Conservation (phyloP, 2,797 vertebrate genomes). For the Silurus aristotelis region DNA sequence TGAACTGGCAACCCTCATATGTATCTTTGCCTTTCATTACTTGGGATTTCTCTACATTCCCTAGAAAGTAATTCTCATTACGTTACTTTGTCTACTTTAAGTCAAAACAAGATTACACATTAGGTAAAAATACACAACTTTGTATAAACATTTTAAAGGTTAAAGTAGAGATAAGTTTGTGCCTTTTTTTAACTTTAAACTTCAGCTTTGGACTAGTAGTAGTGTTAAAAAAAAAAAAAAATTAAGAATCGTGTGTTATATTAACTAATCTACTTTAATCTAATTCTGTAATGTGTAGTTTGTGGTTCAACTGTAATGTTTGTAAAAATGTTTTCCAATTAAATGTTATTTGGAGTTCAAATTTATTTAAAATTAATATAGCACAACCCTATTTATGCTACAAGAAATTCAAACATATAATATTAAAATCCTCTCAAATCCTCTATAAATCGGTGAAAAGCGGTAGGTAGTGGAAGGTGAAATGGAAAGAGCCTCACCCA, state of each 20-base stretch:
- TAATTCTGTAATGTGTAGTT: background rate
- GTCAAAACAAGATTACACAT: background rate
- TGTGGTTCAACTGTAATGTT: background rate
- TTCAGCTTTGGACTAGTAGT: background rate
- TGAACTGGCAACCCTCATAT: background rate
- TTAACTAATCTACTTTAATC: background rate
- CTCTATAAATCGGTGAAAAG: background rate
- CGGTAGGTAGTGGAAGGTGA: background rate
- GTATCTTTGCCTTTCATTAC: background rate
- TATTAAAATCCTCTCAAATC: slow-evolving; percentile 1
- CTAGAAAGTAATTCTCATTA: no score
- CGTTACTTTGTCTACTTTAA: background rate
- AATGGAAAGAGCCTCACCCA: slow-evolving; percentile 76
- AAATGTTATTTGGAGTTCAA: background rate
- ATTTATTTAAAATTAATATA: background rate
- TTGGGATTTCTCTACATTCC: background rate
- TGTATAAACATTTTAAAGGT: background rate
- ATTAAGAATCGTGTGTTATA: background rate
- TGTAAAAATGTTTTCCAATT: background rate
- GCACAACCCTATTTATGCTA: background rate
- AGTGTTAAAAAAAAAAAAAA: background rate
- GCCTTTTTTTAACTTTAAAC: background rate
- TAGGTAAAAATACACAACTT: background rate
- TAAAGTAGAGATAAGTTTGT: background rate
- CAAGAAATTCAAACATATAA: background rate